Conservation (phyloP, 1,140 invertebrate species). For the Cotesia glomerata region DNA sequence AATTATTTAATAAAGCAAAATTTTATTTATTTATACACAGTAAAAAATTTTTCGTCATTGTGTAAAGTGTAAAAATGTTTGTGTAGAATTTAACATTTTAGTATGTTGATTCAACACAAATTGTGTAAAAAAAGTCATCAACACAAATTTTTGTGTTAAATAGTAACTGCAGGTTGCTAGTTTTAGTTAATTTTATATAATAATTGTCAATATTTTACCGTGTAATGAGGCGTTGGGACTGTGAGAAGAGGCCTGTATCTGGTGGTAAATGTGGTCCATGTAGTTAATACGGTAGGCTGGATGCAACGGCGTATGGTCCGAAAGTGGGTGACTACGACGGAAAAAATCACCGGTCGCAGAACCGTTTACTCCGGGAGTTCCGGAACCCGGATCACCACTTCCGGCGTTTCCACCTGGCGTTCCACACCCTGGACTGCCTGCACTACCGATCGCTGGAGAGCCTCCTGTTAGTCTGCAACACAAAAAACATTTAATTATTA, state of each 20-base stretch:
- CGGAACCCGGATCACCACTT: conserved; percentile 41
- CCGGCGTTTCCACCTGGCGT: conserved; percentile 41
- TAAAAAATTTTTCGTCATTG: too few species aligned
- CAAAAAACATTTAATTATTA: conserved; percentile 27
- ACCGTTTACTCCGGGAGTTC: conserved; percentile 47
- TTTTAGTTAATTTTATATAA: too few species aligned
- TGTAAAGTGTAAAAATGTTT: too few species aligned
- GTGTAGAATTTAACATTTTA: too few species aligned
- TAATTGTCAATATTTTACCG: conserved; percentile 49
- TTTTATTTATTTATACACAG: too few species aligned
- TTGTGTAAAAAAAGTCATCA: too few species aligned
- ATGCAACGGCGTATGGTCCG: conserved; percentile 60
- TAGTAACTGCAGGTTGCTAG: too few species aligned
- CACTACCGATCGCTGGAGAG: conserved; percentile 56
- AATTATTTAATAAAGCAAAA: too few species aligned
- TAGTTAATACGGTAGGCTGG: conserved; percentile 63
- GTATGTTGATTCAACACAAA: too few species aligned
- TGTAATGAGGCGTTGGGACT: conserved; percentile 67
- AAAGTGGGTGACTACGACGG: conserved; percentile 59
- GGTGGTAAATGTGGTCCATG: conserved; percentile 64
- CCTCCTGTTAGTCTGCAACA: conserved; percentile 57
- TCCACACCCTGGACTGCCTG: conserved; percentile 50
- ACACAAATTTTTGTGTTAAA: too few species aligned
- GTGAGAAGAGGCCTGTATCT: conserved; percentile 62
- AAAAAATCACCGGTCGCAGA: conserved; percentile 59